A percentile compares a stretch with the other conserved stretches of the same genome.
Evolutionary conservation across 2,888 invertebrate genomes (phyloP).

Genomic region (Lampropteryx suffumata): DNA sequence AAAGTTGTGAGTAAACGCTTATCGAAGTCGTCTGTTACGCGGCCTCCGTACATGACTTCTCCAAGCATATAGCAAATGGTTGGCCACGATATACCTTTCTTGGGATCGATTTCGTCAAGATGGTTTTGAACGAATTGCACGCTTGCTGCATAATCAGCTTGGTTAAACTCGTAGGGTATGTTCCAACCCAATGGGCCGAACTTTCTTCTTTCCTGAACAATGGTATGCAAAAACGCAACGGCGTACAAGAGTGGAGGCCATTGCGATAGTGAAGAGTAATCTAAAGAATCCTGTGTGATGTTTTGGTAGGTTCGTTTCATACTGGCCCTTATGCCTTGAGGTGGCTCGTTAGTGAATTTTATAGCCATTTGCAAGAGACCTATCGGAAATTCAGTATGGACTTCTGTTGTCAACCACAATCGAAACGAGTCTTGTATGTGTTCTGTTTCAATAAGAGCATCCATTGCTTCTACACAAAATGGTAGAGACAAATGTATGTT

Average conservation of each 20-base stretch:
- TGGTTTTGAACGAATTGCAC: conserved; percentile 98
- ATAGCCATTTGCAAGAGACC: conserved; percentile 94
- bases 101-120: conserved; percentile 97
- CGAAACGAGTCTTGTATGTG: conserved; percentile 92
- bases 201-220: conserved; percentile 96
- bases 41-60: conserved; percentile 93
- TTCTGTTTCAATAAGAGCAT: conserved; percentile 93
- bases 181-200: conserved; percentile 99
- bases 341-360: conserved; percentile 98
- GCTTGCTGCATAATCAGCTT: conserved; percentile 97
- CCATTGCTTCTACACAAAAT: conserved; percentile 96
- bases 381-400: conserved; percentile 96
- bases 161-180: conserved; percentile 97
- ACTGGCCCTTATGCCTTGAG: conserved; percentile 95
- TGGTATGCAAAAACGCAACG: conserved; percentile 97
- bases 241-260: conserved; percentile 97
- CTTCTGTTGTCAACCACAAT: conserved; percentile 97
- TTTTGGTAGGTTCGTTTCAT: conserved; percentile 96
- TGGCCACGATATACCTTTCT: conserved; percentile 98
- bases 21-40: conserved; percentile 98
- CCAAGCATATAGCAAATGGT: conserved; percentile 99
- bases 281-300: conserved; percentile 94
- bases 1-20: conserved; percentile 96
- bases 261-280: conserved; percentile 94
- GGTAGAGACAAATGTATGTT: conserved; percentile 98